Evolutionary conservation across 1,140 invertebrate species (phyloP).

Genomic region (Drosophila pachea): DNA sequence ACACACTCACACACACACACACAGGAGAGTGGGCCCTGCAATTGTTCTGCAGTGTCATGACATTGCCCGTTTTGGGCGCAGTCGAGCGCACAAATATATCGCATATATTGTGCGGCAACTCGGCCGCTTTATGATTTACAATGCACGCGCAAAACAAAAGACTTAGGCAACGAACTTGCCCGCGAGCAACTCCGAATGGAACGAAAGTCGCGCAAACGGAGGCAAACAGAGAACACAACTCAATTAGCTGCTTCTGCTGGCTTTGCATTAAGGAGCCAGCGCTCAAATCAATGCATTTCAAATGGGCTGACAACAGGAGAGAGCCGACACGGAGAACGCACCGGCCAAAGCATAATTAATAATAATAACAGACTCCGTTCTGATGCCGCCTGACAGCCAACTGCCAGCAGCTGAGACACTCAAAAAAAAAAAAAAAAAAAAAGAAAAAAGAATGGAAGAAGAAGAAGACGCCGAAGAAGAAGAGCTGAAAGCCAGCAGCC

Average conservation of each 20-base stretch:
- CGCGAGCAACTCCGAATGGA: conserved; percentile 6
- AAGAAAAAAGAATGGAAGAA: background rate
- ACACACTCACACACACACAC: background rate
- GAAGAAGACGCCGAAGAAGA: background rate
- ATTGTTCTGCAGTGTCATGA: conserved; percentile 74
- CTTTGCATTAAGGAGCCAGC: conserved; percentile 14
- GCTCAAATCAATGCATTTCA: conserved; percentile 58
- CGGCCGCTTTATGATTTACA: conserved; percentile 56
- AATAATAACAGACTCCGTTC: conserved; percentile 75
- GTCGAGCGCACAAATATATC: conserved; percentile 45
- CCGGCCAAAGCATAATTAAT: conserved; percentile 72
- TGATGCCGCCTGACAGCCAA: conserved; percentile 62
- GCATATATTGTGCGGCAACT: conserved; percentile 55
- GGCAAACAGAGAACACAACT: conserved; percentile 51
- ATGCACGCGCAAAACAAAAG: conserved; percentile 68
- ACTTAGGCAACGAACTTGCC: conserved; percentile 72
- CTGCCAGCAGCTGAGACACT: conserved; percentile 29
- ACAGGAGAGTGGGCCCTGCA: conserved; percentile 25
- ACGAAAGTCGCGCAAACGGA: background rate
- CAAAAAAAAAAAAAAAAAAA: background rate
- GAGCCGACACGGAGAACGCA: conserved; percentile 45
- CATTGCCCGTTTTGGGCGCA: conserved; percentile 64
- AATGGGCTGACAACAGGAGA: conserved; percentile 68
- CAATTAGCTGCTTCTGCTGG: conserved; percentile 56
- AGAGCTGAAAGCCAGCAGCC: too few relatives aligned